Evolutionary conservation across 2,888 invertebrate species (phyloP).

Genomic region (Arge pagana): DNA sequence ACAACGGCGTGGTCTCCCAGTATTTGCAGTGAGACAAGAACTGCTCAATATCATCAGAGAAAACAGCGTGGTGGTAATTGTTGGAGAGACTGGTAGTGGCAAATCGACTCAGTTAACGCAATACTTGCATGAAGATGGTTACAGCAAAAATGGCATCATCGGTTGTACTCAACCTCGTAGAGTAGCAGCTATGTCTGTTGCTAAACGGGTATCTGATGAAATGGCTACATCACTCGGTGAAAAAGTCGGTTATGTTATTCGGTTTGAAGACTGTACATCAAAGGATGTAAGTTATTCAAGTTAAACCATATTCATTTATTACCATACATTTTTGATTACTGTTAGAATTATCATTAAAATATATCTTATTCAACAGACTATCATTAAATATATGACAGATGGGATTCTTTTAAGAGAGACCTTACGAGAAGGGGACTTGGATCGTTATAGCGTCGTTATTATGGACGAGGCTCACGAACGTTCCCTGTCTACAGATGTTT

Average conservation of each 20-base stretch:
- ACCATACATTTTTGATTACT: neutral
- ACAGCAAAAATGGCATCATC: conserved; percentile 89
- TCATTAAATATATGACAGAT: conserved; percentile 99
- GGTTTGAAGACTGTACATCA: conserved; percentile 98
- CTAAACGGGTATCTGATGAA: conserved; percentile 98
- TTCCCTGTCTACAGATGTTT: conserved; percentile 95
- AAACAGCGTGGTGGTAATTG: conserved; percentile 93
- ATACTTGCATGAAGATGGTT: conserved; percentile 96
- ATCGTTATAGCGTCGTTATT: conserved; percentile 95
- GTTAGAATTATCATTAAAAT: conserved; percentile 1
- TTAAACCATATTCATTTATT: conserved; percentile 12
- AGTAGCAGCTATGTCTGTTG: conserved; percentile 99
- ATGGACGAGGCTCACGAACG: conserved; percentile 99
- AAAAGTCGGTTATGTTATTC: conserved; percentile 97
- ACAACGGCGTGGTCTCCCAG: conserved; percentile 91
- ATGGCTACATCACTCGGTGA: conserved; percentile 89
- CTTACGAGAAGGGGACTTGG: conserved; percentile 92
- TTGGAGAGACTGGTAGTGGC: conserved; percentile 93
- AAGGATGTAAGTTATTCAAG: conserved; percentile 69
- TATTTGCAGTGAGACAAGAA: conserved; percentile 93
- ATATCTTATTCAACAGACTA: conserved; percentile 62
- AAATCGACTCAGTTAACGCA: conserved; percentile 98
- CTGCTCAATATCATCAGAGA: conserved; percentile 88
- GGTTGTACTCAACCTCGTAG: conserved; percentile 97
- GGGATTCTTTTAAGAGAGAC: conserved; percentile 97